These are phyloP conservation scores for Cyanoderma ruficeps DNA, from an alignment of 2,113 vertebrate genomes.

Conservation along the genomic window DNA sequence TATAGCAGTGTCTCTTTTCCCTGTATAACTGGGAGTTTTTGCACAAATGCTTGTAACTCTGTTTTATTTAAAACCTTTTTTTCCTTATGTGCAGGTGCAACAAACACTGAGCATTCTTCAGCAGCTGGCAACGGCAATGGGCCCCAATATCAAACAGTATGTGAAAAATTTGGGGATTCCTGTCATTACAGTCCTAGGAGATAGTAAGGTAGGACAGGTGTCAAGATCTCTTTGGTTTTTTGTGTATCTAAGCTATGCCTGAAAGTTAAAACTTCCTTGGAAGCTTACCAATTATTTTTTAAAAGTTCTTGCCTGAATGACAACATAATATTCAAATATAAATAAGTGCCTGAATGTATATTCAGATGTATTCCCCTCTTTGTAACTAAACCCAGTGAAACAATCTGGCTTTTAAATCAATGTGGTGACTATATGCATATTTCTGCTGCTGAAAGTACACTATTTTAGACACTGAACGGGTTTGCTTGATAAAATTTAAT, in stretches of 20 bases:
- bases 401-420: not conserved
- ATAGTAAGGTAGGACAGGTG: constrained; percentile 87
- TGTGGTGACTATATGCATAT: not conserved
- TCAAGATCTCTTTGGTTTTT: not conserved
- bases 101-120: constrained; percentile 92
- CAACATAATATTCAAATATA: not conserved
- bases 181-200: constrained; percentile 91
- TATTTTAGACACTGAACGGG: fast-evolving
- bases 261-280: not conserved
- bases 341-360: not conserved
- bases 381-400: not conserved
- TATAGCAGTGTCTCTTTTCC: not conserved
- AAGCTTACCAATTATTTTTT: not conserved
- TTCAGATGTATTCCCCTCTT: not conserved
- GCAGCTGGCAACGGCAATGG: constrained; percentile 90
- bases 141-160: constrained; percentile 90
- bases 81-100: constrained; percentile 81
- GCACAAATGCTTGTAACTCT: not conserved
- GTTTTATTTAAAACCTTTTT: not conserved
- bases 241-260: not conserved
- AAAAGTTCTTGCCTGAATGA: not conserved
- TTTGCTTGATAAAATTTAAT: not conserved
- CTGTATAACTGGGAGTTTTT: not conserved
- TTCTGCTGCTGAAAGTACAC: not conserved
- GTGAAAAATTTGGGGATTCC: constrained; percentile 90